These are phyloP conservation scores for Rhineura floridana DNA, from an alignment of 2,113 vertebrate genomes.

Conservation along the genomic window DNA sequence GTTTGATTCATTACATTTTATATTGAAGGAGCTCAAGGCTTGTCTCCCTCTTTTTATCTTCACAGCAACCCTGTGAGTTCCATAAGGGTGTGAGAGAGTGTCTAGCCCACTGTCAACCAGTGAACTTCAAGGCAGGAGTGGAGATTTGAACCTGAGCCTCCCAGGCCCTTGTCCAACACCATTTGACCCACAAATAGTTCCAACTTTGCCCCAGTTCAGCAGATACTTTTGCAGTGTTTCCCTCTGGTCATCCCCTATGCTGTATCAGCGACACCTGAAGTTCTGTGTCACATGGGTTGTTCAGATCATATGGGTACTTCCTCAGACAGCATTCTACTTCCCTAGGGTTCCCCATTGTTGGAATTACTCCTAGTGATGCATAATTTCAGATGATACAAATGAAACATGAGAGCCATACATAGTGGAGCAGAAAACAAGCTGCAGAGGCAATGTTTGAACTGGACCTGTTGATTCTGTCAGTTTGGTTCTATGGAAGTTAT, in stretches of 20 bases:
- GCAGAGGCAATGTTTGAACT: neutral
- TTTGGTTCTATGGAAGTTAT: neutral
- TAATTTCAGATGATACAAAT: neutral
- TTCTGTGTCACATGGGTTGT: neutral
- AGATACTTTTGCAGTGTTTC: neutral
- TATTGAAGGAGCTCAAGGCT: neutral
- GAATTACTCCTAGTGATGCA: neutral
- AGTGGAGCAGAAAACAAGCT: neutral
- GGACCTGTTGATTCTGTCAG: neutral
- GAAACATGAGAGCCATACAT: neutral
- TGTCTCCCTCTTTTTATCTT: neutral
- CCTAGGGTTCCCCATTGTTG: neutral
- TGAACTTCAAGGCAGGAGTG: neutral
- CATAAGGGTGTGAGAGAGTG: neutral
- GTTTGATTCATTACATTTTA: neutral
- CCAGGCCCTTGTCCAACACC: neutral
- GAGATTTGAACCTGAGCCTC: neutral
- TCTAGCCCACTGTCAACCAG: neutral
- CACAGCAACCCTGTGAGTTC: neutral
- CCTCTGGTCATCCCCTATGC: neutral
- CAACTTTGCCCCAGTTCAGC: neutral
- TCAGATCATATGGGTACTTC: neutral
- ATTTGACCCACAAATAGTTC: neutral
- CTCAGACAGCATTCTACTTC: neutral
- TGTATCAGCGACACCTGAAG: neutral